Base-by-base conservation (phyloP, 2,113 vertebrate species). In the Myotis lucifugus region DNA sequence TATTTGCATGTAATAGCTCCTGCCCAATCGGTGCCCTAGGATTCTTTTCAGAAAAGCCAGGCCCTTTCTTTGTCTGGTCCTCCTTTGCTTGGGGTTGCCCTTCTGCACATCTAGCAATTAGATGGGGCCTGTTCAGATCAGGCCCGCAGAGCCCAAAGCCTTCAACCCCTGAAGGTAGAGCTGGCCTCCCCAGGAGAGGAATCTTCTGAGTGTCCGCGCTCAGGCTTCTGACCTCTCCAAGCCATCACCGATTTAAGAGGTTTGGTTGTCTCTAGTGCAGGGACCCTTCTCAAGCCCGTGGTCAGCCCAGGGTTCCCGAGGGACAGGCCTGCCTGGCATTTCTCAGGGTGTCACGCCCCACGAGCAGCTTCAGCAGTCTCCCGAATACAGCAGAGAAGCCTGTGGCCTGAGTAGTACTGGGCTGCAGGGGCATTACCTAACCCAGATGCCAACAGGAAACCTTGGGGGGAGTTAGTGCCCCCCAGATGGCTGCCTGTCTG, bases 1-100 rank as follows among this genome's bases (percentile, higher is more conserved):
- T 50, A 95, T 97, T 98, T 97, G 92, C 97, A 96, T 96, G 94
- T 94, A 92, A 93, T 95, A 79, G 72, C 91, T 96, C 95, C 88
- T 19, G 19, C 85, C 82, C 67, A 81, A 85, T 74, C 8, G 7
- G 54, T 40, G 69, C 48, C 85, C 34, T 6, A 32, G 52, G 37
- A 27, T 66, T 88, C 88, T 86, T 94, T 83, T 77, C 69, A 74
- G 85, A 91, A 91, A 91, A 83, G 69, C 87, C 40, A 42, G 17
- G 83, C 85, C 77, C 72, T 79, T 52, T 78, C 93, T 96, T 97
- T 96, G 93, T 96, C 81, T 95, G 19, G 5, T 52, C 42, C 54
- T 73, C 54, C 34, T 92, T 37, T 81, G 72, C 85, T 84, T n/a
- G 59, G 72, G 83, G 78, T 88, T 42, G 21, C 72, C 78, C 19